phyloP scores from a whole-genome alignment of 2,888 invertebrate species.

The Eristalis tenax region DNA sequence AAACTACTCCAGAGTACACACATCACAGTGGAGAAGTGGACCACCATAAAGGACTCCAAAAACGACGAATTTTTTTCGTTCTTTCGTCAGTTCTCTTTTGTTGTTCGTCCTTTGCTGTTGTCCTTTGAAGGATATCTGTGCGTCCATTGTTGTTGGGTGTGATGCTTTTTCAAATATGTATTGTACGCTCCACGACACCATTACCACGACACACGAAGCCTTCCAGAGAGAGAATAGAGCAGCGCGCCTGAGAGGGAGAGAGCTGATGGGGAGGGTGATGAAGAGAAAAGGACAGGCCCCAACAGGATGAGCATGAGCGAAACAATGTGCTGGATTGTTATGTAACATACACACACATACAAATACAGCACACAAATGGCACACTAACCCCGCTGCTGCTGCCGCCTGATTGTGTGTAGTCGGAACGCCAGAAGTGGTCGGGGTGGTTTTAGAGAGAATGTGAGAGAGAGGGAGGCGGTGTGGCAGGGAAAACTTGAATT shows the following conservation, averaged over 20 bases:
- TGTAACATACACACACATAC: slow-evolving; percentile 50
- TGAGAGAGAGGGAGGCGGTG: not conserved
- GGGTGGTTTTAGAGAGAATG: not conserved
- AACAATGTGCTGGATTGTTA: slow-evolving; percentile 50
- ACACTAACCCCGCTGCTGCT: slow-evolving; percentile 46
- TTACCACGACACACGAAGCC: slow-evolving; percentile 23
- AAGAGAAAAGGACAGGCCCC: not conserved
- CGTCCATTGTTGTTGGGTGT: slow-evolving; percentile 64
- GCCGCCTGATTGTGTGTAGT: slow-evolving; percentile 1
- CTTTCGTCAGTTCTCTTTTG: slow-evolving; percentile 2
- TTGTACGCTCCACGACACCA: slow-evolving; percentile 34
- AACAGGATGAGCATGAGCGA: slow-evolving; percentile 5
- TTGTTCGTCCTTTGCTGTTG: not conserved
- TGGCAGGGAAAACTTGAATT: slow-evolving; percentile 27
- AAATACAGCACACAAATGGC: slow-evolving; percentile 38
- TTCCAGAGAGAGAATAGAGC: slow-evolving; percentile 9
- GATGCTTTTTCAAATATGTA: slow-evolving; percentile 52
- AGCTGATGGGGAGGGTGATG: not conserved
- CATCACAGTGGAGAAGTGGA: slow-evolving; percentile 25
- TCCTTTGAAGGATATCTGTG: slow-evolving; percentile 40
- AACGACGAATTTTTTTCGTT: not conserved
- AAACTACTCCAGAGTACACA: slow-evolving; percentile 42
- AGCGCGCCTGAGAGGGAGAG: not conserved
- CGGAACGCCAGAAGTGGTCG: not conserved
- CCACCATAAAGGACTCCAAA: slow-evolving; percentile 47